These are phyloP conservation scores for Sialia sialis DNA, from an alignment of 2,113 vertebrate genomes.

Conservation along the genomic window DNA sequence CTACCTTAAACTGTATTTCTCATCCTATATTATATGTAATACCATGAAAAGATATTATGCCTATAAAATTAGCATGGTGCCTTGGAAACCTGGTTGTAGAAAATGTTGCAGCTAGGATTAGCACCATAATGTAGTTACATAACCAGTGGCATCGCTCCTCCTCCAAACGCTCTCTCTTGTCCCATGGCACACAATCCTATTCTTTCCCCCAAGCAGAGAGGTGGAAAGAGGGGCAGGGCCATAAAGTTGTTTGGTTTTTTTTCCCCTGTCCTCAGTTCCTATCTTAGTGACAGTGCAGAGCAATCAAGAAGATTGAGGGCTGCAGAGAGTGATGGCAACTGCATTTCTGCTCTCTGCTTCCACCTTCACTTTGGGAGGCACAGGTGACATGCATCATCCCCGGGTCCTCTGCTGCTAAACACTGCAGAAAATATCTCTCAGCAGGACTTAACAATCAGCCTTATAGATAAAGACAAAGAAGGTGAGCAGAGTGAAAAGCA, in stretches of 20 bases:
- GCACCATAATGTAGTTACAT: neutral
- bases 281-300: neutral
- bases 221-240: neutral
- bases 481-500: neutral
- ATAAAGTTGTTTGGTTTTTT: neutral
- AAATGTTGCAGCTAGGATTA: neutral
- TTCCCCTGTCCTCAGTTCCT: fast-evolving
- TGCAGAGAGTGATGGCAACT: neutral
- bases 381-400: neutral
- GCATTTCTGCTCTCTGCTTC: neutral
- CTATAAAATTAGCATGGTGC: neutral
- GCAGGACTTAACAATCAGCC: neutral
- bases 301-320: neutral
- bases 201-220: neutral
- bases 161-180: neutral
- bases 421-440: neutral
- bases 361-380: neutral
- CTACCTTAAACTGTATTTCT: neutral
- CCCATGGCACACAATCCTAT: neutral
- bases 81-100: neutral
- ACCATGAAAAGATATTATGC: neutral
- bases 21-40: neutral
- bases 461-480: neutral
- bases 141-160: neutral
- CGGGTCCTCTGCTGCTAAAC: neutral